These are phyloP conservation scores for Junonia oenone DNA, from an alignment of 2,888 invertebrate genomes.

Conservation along the genomic window DNA sequence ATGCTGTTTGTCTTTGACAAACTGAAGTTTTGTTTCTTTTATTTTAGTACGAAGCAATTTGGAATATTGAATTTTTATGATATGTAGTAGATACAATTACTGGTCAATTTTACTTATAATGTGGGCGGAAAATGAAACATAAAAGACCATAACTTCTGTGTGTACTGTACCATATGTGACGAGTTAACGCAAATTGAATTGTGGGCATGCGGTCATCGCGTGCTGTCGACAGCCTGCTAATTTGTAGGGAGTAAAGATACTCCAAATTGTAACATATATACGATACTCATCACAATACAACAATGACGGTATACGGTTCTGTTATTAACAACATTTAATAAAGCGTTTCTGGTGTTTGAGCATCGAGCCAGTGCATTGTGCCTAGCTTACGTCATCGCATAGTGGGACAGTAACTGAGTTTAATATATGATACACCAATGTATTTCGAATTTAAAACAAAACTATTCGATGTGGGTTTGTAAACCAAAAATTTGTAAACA, in stretches of 20 bases:
- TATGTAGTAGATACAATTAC: too few relatives aligned
- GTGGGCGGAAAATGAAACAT: background rate
- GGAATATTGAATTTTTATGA: too few relatives aligned
- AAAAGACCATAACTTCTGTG: background rate
- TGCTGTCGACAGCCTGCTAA: conserved; percentile 30
- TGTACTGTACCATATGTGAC: background rate
- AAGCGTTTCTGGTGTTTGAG: background rate
- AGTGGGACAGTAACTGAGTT: background rate
- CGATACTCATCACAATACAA: background rate
- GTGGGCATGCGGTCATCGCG: conserved; percentile 20
- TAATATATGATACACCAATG: too few relatives aligned
- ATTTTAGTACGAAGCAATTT: too few relatives aligned
- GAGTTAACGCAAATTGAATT: conserved; percentile 28
- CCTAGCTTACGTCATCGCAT: too few relatives aligned
- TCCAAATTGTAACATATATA: conserved; percentile 20
- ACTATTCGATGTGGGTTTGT: too few relatives aligned
- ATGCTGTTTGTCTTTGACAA: too few relatives aligned
- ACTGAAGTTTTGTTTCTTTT: too few relatives aligned
- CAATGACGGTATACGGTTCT: background rate
- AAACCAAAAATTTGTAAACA: too few relatives aligned
- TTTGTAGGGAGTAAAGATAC: conserved; percentile 27
- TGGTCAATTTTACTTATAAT: too few relatives aligned
- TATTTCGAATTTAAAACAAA: too few relatives aligned
- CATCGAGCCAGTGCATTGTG: background rate
- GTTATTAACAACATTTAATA: background rate